Percentiles rank a stretch among this genome's conserved stretches.
These are phyloP conservation scores for Chelon labrosus DNA, from an alignment of 2,797 vertebrate genomes.

Conservation along the genomic window DNA sequence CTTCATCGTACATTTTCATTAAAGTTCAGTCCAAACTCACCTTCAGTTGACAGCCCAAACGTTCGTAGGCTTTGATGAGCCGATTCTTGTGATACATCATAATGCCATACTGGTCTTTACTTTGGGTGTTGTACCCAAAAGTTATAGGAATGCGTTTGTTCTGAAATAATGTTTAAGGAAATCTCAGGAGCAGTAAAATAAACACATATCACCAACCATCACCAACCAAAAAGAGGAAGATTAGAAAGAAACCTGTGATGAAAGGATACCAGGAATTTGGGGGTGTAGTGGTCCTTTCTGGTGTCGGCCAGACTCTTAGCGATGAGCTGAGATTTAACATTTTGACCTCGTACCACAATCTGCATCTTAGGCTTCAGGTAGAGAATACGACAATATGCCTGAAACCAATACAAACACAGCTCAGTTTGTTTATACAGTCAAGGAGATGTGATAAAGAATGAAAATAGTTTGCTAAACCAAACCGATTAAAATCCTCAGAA, in stretches of 20 bases:
- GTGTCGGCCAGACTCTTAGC: constrained; percentile 92
- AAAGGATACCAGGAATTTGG: constrained; percentile 92
- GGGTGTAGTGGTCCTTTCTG: constrained; percentile 90
- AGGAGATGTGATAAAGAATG: neutral
- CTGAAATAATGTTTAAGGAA: constrained; percentile 83
- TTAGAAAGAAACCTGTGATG: neutral
- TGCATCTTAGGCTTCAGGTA: constrained; percentile 98
- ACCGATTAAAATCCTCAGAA: no score
- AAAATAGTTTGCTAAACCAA: neutral
- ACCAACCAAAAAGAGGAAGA: neutral
- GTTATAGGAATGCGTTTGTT: constrained; percentile 88
- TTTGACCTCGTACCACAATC: constrained; percentile 92
- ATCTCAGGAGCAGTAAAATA: constrained; percentile 1
- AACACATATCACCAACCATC: neutral
- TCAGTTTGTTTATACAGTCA: neutral
- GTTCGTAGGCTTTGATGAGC: constrained; percentile 97
- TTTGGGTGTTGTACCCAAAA: constrained; percentile 97
- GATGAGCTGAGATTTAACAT: constrained; percentile 93
- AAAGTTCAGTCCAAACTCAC: no score
- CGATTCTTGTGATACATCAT: constrained; percentile 99
- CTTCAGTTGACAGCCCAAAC: constrained; percentile 93
- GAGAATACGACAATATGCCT: constrained; percentile 96
- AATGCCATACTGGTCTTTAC: constrained; percentile 95
- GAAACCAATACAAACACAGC: constrained; percentile 20
- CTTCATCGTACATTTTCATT: no score